Percentiles rank a stretch among this genome's conserved stretches.
phyloP scores from a whole-genome alignment of 2,113 vertebrate species.

The Procavia capensis region DNA sequence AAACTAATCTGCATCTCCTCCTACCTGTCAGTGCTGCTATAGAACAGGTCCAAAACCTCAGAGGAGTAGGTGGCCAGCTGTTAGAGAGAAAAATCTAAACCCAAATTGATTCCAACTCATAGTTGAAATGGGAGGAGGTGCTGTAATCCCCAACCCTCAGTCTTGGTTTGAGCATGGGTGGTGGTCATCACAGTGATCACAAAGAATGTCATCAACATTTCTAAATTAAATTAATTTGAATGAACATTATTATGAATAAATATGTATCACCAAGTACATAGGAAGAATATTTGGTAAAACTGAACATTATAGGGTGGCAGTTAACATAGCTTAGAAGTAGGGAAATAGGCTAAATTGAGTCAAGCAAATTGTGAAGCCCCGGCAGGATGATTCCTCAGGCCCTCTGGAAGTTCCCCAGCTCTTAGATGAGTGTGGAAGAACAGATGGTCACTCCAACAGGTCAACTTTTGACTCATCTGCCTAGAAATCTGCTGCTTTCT shows the following conservation, averaged over 20 bases:
- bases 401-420: neutral
- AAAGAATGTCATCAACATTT: neutral
- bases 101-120: too few species aligned
- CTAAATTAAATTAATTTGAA: neutral
- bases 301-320: neutral
- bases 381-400: neutral
- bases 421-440: neutral
- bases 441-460: neutral
- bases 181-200: neutral
- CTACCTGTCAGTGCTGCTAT: neutral
- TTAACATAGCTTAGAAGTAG: neutral
- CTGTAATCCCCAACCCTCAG: neutral
- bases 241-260: neutral
- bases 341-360: neutral
- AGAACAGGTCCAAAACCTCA: constrained; percentile 18
- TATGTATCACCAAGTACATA: neutral
- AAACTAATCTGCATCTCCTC: neutral
- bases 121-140: neutral
- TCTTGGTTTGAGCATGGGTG: neutral
- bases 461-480: constrained; percentile 7
- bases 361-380: neutral
- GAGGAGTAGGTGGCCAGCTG: neutral
- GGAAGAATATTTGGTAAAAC: neutral
- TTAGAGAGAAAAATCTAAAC: neutral
- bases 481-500: constrained; percentile 46